Evolutionary conservation across 2,888 invertebrate species (phyloP), one percentile per base, ranked within the genome.

Genomic region (Uloborus plumipes): DNA sequence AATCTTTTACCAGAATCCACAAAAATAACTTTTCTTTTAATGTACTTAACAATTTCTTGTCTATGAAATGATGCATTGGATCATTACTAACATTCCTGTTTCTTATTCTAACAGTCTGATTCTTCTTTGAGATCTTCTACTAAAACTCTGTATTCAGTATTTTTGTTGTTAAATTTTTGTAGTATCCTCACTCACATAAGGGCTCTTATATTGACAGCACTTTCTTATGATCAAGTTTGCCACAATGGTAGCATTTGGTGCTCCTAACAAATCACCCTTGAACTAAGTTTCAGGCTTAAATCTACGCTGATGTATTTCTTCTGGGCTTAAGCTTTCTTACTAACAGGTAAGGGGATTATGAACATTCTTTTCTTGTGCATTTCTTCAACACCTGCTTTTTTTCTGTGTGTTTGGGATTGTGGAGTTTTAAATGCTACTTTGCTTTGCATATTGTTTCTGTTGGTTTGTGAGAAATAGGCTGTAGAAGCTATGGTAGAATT

Each of bases 311-410:
- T 64, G 69, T 47, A 61, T 62, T 74, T 74, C 74, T 51, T 62
- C 58, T 13, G 53, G 53, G 67, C 80, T 70, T 81, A 26, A 62
- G 74, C 55, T 50, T 39, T 11, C 39, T 39, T 81, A 64, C 70
- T 62, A 73, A 65, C 72, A 74, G 80, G 80, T 81, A 81, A 81
- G 80, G 73, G 80, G 64, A 69, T 22, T 14, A 61, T 64, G 39
- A 47, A 18, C 18, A 47, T 64, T 49, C 49, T 50, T 11, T 49
- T 49, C 39, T 49, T 49, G 7, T 49, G n/a, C 67, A 51, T 31
- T 22, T 51, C 53, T 53, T 15, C 58, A 20, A 6, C n/a, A 58
- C 58, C 58, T 58, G n/a, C n/a, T 58, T 58, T 58, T 20, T 20
- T 58, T 58, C 15, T 20, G 7, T 58, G 58, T 58, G 4, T 58